phyloP scores from a whole-genome alignment of 2,888 invertebrate genomes.

The Scaptomyza caliginosa region DNA sequence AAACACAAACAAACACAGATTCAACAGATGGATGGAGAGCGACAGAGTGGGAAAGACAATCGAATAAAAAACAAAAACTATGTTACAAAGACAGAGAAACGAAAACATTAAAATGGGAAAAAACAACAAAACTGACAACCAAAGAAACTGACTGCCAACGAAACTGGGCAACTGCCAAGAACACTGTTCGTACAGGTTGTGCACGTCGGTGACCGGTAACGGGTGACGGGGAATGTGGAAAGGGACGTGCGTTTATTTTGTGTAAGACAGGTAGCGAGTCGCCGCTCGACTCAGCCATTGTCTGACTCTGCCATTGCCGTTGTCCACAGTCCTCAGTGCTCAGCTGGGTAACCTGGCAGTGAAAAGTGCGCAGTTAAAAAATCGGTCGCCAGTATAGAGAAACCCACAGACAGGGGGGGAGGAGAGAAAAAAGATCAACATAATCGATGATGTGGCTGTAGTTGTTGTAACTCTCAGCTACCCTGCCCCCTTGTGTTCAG shows the following conservation, averaged over 20 bases:
- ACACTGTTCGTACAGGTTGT: background rate
- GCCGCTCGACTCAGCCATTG: conserved; percentile 62
- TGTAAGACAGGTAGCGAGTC: conserved; percentile 77
- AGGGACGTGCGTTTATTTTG: conserved; percentile 75
- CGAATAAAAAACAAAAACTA: conserved; percentile 58
- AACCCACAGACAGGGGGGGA: conserved; percentile 51
- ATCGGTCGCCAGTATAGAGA: conserved; percentile 45
- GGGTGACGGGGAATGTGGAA: background rate
- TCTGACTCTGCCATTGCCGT: conserved; percentile 27
- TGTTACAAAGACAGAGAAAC: conserved; percentile 67
- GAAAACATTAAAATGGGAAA: conserved; percentile 58
- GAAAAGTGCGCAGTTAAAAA: conserved; percentile 74
- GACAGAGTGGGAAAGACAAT: conserved; percentile 21
- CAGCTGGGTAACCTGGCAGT: conserved; percentile 22
- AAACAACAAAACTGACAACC: conserved; percentile 44
- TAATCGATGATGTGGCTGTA: conserved; percentile 75
- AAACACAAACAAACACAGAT: conserved; percentile 29
- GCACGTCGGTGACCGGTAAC: background rate
- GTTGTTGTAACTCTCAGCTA: conserved; percentile 18
- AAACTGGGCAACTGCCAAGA: conserved; percentile 58
- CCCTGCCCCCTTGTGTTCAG: background rate
- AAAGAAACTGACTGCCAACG: conserved; percentile 40
- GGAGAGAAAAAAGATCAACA: conserved; percentile 74
- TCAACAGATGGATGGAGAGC: conserved; percentile 47
- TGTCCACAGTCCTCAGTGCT: conserved; percentile 8